Base-by-base conservation (phyloP, 1,140 invertebrate species). In the Diplogasteroides magnus region DNA sequence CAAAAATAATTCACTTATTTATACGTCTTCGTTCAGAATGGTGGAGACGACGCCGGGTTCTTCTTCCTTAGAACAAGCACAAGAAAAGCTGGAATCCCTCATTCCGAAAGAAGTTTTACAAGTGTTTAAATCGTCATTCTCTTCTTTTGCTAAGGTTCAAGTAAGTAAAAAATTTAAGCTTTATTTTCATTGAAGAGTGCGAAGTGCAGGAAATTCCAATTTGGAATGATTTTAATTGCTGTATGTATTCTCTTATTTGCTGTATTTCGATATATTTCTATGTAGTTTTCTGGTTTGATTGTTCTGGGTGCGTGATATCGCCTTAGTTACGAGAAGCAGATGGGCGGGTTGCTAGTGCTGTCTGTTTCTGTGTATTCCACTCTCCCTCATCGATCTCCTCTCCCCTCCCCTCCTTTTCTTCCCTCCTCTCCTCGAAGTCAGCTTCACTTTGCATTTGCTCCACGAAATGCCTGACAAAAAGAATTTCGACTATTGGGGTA, bases 401-500 rank as follows among this genome's bases (percentile, higher is more conserved):
- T 48, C 37, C 19, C 37, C 19, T 48, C 37, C 37, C 37, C 37
- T 19, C 37, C 19, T 48, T 19, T 48, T 11, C 37, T 48, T 6
- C 37, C 19, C 37, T 19, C 37, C 6, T 48, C 37, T 48, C 19
- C 37, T 11, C 37, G 37, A 48, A n/a, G n/a, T n/a, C 19, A 48
- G 37, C 19, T 48, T 11, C 6, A 11, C 6, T 6, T 48, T 48
- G 6, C 37, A 48, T 19, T 48, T 48, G 19, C 19, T 48, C 37
- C n/a, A n/a, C 19, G 37, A 48, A 48, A 48, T 48, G 37, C 6
- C 6, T 48, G 37, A 48, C 14, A 55, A 48, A 28, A n/a, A n/a
- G n/a, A n/a, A n/a, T n/a, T n/a, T n/a, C n/a, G 29, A 65, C 37
- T 6, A 37, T 2, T 65, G 64, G 64, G 64, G 64, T 37, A 31